Conservation (phyloP, 2,797 vertebrate genomes). For the Hipposideros larvatus region DNA sequence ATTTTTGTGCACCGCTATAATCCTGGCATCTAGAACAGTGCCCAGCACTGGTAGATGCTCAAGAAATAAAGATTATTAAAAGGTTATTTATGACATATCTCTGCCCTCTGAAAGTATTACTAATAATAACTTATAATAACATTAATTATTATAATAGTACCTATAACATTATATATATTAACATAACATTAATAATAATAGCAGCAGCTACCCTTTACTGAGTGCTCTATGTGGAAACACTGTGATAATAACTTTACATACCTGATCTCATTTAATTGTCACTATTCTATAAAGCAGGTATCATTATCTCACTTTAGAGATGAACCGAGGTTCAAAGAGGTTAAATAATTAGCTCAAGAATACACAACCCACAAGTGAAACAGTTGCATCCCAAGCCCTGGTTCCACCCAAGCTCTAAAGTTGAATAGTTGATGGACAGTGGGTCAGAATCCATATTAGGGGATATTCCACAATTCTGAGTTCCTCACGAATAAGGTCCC, state of each 20-base stretch:
- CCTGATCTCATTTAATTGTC: background rate
- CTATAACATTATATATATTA: background rate
- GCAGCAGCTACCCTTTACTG: background rate
- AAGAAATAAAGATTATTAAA: background rate
- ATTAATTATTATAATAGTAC: background rate
- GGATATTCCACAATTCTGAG: background rate
- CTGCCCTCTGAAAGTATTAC: background rate
- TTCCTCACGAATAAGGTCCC: background rate
- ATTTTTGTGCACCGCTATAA: background rate
- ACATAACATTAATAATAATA: background rate
- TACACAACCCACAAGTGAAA: background rate
- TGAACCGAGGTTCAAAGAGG: background rate
- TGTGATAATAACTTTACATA: background rate
- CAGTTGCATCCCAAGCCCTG: background rate
- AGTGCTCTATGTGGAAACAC: background rate
- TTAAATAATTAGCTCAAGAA: background rate
- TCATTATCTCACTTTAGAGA: background rate
- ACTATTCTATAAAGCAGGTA: background rate
- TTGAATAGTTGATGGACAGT: accelerated
- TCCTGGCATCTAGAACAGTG: background rate
- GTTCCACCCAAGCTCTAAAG: background rate
- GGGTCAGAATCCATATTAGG: background rate
- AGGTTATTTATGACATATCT: background rate
- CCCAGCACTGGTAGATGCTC: background rate
- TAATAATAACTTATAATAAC: background rate